Conservation (phyloP, 2,888 invertebrate genomes). For the Mesopsocus fuscifrons region DNA sequence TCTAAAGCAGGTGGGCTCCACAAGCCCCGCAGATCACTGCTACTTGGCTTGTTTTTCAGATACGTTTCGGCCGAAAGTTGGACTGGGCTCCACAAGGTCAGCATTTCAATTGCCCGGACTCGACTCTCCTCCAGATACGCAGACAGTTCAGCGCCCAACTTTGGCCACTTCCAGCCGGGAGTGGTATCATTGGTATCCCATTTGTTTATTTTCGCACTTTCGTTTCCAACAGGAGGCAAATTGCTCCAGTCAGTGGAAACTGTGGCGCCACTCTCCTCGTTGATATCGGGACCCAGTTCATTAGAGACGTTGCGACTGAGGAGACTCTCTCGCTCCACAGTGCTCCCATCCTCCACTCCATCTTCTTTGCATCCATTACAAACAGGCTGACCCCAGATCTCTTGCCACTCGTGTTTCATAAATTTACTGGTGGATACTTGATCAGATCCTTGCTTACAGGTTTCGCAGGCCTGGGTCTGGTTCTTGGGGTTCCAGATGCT, state of each 20-base stretch:
- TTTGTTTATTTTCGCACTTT: neutral
- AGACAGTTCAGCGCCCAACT: neutral
- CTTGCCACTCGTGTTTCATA: conserved; percentile 12
- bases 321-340: neutral
- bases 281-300: neutral
- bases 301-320: neutral
- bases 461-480: neutral
- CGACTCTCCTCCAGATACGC: neutral
- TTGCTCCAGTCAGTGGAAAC: neutral
- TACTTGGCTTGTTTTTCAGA: no score
- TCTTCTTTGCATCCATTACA: neutral
- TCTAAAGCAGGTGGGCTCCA: neutral
- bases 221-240: neutral
- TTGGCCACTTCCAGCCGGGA: neutral
- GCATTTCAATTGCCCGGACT: neutral
- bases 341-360: neutral
- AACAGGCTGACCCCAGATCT: conserved; percentile 12
- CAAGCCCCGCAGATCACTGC: neutral
- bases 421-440: neutral
- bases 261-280: neutral
- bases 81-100: neutral
- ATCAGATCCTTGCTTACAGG: neutral
- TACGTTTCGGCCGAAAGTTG: neutral
- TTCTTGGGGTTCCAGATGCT: neutral
- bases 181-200: neutral